Evolutionary conservation across 2,797 vertebrate species (phyloP).

Genomic region (Anguilla pacifica): DNA sequence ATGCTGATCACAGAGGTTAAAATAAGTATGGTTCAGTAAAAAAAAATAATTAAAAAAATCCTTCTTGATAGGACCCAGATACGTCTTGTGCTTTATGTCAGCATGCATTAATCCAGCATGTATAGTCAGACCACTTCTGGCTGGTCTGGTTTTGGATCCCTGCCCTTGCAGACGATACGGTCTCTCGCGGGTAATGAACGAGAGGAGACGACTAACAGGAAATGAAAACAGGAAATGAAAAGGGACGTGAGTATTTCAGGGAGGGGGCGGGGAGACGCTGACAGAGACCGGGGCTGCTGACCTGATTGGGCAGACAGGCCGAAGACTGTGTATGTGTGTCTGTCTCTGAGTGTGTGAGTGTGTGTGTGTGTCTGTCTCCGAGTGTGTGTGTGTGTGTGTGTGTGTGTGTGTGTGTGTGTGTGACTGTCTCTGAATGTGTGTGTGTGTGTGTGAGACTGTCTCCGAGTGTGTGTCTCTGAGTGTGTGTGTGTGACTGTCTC

Average conservation of each 20-base stretch:
- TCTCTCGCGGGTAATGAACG: neutral
- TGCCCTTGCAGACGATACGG: neutral
- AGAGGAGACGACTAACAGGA: neutral
- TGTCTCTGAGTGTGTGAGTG: too few relatives aligned
- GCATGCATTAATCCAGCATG: neutral
- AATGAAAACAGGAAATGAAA: neutral
- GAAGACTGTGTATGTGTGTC: conserved; percentile 45
- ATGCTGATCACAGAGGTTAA: neutral
- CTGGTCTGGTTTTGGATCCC: neutral
- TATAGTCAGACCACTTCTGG: neutral
- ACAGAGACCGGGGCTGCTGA: conserved; percentile 57
- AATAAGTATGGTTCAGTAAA: neutral
- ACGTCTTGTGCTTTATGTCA: neutral
- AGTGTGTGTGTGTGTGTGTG: too few relatives aligned
- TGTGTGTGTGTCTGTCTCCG: too few relatives aligned
- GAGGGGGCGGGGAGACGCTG: conserved; percentile 48
- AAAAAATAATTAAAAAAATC: neutral
- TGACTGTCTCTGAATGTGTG: too few relatives aligned
- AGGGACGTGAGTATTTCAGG: neutral
- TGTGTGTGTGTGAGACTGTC: too few relatives aligned
- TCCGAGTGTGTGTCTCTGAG: too few relatives aligned
- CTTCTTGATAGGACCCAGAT: neutral
- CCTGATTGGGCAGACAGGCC: conserved; percentile 61
- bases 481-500: too few relatives aligned
- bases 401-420: too few relatives aligned